A percentile compares a stretch with the other conserved stretches of the same genome.
Evolutionary conservation across 1,140 invertebrate genomes (phyloP).

Genomic region (Aphelinus certus): DNA sequence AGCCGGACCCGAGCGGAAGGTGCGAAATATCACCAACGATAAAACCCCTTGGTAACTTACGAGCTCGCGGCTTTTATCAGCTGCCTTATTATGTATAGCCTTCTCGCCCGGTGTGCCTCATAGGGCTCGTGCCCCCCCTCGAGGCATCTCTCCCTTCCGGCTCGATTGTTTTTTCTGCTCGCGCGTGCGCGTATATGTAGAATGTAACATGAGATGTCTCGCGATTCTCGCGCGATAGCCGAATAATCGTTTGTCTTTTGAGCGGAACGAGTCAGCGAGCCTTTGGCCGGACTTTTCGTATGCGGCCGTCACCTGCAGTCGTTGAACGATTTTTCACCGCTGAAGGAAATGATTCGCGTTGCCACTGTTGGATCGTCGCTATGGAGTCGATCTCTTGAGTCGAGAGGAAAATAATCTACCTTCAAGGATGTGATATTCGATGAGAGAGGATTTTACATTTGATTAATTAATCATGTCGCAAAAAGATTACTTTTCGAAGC

Average conservation of each 20-base stretch:
- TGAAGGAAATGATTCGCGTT: no score
- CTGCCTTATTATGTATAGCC: neutral
- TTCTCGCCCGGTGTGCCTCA: constrained; percentile 13
- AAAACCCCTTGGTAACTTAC: constrained; percentile 32
- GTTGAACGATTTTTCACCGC: no score
- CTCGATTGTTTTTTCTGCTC: neutral
- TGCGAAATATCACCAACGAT: constrained; percentile 25
- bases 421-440: no score
- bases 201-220: neutral
- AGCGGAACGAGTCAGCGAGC: no score
- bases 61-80: neutral
- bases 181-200: neutral
- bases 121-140: neutral
- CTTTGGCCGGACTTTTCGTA: neutral
- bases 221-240: neutral
- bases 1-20: constrained; percentile 10
- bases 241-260: constrained; percentile 2
- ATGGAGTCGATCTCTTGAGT: no score
- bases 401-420: no score
- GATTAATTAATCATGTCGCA: no score
- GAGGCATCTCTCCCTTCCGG: neutral
- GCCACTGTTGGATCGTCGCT: no score
- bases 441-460: no score
- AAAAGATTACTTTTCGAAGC: no score
- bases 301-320: no score